These are phyloP conservation scores for Heterohyrax brucei DNA, from an alignment of 2,797 vertebrate genomes.

Conservation along the genomic window DNA sequence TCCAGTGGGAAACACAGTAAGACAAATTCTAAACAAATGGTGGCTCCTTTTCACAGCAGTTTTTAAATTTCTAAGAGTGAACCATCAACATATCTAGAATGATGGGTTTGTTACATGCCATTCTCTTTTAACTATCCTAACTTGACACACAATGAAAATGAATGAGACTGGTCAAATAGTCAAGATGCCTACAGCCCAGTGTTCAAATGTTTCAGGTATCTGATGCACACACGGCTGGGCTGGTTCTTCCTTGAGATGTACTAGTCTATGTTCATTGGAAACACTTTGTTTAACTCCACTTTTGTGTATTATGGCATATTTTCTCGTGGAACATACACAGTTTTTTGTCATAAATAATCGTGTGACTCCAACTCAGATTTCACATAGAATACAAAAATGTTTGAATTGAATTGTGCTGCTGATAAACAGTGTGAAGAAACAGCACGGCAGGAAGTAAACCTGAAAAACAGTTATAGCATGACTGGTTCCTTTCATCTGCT, in stretches of 20 bases:
- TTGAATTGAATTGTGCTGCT: slow-evolving; percentile 43
- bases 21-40: slow-evolving; percentile 4
- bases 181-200: background rate
- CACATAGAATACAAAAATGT: background rate
- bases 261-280: background rate
- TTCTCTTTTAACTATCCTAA: slow-evolving; percentile 30
- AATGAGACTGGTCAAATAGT: background rate
- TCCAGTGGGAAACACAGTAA: background rate
- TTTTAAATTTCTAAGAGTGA: slow-evolving; percentile 42
- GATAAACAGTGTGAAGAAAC: background rate
- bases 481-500: background rate
- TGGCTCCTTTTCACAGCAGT: background rate
- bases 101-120: background rate
- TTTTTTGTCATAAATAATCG: slow-evolving; percentile 38
- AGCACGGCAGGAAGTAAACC: background rate
- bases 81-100: background rate
- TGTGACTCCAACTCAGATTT: background rate
- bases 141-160: background rate
- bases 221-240: background rate
- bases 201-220: background rate
- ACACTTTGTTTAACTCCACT: background rate
- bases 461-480: background rate
- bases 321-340: background rate
- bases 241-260: slow-evolving; percentile 6
- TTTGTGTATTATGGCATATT: background rate